Conservation (phyloP, 2,113 vertebrate genomes). For the Microcebus murinus region DNA sequence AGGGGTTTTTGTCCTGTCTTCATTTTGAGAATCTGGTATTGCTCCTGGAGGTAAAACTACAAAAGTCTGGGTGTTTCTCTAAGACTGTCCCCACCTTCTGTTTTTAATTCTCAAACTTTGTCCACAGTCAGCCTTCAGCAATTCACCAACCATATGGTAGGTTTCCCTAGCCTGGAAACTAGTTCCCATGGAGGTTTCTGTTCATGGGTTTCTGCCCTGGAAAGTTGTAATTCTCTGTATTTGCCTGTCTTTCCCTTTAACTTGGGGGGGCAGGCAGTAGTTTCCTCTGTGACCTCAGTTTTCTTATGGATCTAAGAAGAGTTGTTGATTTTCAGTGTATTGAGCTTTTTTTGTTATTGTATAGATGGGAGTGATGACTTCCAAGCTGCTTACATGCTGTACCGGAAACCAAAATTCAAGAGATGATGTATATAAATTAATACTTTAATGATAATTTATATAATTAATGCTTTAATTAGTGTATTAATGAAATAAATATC, state of each 20-base stretch:
- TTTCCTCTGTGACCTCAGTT: background rate
- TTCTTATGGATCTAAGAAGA: background rate
- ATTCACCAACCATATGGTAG: background rate
- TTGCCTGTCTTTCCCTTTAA: background rate
- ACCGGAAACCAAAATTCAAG: background rate
- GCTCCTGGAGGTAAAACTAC: background rate
- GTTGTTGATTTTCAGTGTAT: background rate
- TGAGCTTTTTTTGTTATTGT: background rate
- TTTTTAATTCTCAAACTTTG: background rate
- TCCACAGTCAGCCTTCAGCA: background rate
- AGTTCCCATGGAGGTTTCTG: background rate
- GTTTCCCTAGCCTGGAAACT: background rate
- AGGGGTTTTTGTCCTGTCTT: background rate
- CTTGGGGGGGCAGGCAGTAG: background rate
- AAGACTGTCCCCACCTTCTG: background rate
- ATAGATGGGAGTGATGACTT: background rate
- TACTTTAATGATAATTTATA: background rate
- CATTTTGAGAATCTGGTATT: background rate
- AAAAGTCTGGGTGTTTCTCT: background rate
- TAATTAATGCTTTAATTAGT: no score
- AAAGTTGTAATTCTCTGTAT: background rate
- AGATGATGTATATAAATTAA: background rate
- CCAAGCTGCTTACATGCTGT: background rate
- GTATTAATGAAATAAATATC: no score
- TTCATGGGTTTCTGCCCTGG: background rate